Evolutionary conservation across 2,113 vertebrate genomes (phyloP).

Genomic region (Mionectes macconnelli): DNA sequence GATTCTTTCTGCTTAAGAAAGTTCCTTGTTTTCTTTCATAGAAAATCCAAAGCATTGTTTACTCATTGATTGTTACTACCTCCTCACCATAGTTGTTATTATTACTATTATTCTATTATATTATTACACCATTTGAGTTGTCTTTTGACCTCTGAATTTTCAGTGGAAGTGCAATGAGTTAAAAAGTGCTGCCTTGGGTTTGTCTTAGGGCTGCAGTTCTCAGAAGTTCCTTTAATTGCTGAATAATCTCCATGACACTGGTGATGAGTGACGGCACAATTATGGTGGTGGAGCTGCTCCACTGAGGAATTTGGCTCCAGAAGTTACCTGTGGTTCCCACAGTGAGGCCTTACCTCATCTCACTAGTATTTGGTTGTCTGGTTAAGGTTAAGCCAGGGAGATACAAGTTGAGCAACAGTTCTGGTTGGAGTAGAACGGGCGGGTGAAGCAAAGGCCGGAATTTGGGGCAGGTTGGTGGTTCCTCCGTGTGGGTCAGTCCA

Average conservation of each 20-base stretch:
- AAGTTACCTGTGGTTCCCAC: slow-evolving; percentile 7
- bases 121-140: background rate
- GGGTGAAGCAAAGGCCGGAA: background rate
- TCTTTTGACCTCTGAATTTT: background rate
- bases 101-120: too few relatives aligned
- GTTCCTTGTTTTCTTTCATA: background rate
- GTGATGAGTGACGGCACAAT: slow-evolving; percentile 32
- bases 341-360: background rate
- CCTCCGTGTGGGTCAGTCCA: rapidly evolving
- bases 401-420: background rate
- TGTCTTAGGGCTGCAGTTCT: background rate
- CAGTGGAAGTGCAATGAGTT: background rate
- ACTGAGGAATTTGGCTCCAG: slow-evolving; percentile 32
- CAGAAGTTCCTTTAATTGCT: background rate
- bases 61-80: background rate
- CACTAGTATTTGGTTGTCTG: background rate
- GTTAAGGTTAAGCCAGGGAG: background rate
- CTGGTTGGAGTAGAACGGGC: background rate
- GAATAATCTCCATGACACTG: background rate
- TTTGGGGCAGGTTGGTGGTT: rapidly evolving
- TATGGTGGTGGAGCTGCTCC: background rate
- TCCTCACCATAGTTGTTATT: background rate
- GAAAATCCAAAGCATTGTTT: background rate
- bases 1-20: background rate
- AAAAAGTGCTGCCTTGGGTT: background rate